A percentile compares a stretch with the other conserved stretches of the same genome.
Conservation (phyloP, 2,888 invertebrate species). For the Cordilura impudica region DNA sequence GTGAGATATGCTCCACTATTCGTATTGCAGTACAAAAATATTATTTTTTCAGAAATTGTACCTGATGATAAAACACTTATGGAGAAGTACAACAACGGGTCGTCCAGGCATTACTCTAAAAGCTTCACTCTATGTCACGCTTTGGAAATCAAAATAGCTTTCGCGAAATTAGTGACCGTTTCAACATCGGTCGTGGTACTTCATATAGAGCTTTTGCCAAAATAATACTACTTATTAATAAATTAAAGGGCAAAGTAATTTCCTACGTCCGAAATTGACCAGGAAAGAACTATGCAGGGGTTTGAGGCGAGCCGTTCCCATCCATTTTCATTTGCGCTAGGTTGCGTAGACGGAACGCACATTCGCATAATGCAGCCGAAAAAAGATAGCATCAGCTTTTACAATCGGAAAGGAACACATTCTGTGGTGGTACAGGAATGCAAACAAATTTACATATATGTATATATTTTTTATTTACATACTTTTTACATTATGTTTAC, state of each 20-base stretch:
- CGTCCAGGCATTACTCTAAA: constrained; percentile 9
- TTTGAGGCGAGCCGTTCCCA: too few relatives aligned
- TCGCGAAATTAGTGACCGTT: constrained; percentile 28
- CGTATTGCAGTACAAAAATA: too few relatives aligned
- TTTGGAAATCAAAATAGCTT: constrained; percentile 33
- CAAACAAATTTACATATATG: too few relatives aligned
- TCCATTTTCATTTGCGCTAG: too few relatives aligned
- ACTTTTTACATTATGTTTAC: constrained; percentile 4
- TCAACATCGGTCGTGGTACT: constrained; percentile 17
- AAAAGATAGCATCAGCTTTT: constrained; percentile 18
- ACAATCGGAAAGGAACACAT: too few relatives aligned
- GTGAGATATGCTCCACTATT: not conserved
- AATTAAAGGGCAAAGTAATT: constrained; percentile 16
- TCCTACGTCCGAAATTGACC: too few relatives aligned
- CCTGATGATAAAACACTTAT: constrained; percentile 19
- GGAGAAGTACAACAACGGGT: constrained; percentile 20
- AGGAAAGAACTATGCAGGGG: too few relatives aligned
- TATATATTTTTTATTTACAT: not conserved
- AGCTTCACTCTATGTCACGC: constrained; percentile 3
- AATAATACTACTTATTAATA: not conserved
- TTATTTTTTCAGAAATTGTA: not conserved
- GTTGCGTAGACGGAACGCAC: constrained; percentile 31
- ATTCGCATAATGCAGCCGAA: constrained; percentile 35
- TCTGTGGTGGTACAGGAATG: too few relatives aligned
- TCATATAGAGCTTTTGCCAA: constrained; percentile 11